Base-by-base conservation (phyloP, 2,888 invertebrate genomes). In the Epirrhoe alternata region DNA sequence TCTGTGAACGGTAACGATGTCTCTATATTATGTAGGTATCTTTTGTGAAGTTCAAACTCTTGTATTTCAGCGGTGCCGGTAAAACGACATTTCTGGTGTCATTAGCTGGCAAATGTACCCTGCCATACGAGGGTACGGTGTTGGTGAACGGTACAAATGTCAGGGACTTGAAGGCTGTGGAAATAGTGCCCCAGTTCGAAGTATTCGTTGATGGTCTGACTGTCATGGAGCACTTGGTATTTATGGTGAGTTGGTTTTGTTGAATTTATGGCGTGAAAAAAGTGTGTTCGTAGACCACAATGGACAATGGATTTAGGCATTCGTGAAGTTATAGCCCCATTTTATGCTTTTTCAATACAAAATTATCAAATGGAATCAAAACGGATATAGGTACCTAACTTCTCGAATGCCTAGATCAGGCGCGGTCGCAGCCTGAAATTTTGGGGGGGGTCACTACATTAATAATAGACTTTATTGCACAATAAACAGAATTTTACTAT, bases 111-210 rank as follows among this genome's bases (percentile, higher is more conserved):
- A 93, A 92, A 81, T 89, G 91, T 67, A 87, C 84, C 51, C 81
- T 94, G 63, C 89, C 88, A 0, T 80, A 79, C 0, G 91, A 92
- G 1, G 90, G 94, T 42, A 78, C 77, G 0, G 88, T 94, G 57
- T 86, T 88, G n/a, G 82, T 90, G 45, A 87, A 89, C 62, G 84
- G 88, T 0, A 87, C 88, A 83, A 86, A 94, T 77, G 90, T 94
- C 73, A 91, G 93, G 56, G 80, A 79, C 0, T 69, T 82, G 49
- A 77, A 78, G 30, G 62, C 94, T 0, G 82, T 87, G 5, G 93
- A 92, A 66, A 83, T 96, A 54, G 94, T 96, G 1, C 96, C 96
- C 6, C 96, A 96, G 77, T 94, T 95, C 63, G 96, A 96, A 77
- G 89, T 95, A 17, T 95, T 96, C 74, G 93, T 96, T 74, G 94